Conservation (phyloP, 2,113 vertebrate genomes). For the Machaerirhynchus nigripectus region DNA sequence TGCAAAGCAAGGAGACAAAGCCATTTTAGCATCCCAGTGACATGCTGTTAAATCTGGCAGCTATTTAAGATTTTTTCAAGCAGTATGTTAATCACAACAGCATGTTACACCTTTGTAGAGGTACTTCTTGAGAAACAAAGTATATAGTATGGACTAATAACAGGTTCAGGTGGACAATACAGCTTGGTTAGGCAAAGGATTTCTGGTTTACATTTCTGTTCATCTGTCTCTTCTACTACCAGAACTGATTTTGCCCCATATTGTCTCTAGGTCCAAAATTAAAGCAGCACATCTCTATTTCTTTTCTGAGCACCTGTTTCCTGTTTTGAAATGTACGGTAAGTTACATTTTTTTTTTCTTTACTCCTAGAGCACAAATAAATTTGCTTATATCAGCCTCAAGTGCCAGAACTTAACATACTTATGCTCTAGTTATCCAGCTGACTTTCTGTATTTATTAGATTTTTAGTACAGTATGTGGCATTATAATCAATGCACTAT, state of each 20-base stretch:
- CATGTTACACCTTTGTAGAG: neutral
- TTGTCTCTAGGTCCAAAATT: neutral
- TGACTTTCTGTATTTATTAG: slow-evolving; percentile 37
- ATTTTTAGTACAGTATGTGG: slow-evolving; percentile 43
- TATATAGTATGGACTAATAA: neutral
- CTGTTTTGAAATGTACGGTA: slow-evolving; percentile 13
- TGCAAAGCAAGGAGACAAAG: neutral
- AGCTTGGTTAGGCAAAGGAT: neutral
- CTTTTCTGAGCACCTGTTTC: neutral
- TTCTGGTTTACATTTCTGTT: neutral
- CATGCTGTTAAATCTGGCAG: neutral
- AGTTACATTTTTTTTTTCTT: no score
- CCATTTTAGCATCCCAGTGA: neutral
- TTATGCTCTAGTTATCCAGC: slow-evolving; percentile 44
- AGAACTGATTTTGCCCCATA: neutral
- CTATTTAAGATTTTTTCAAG: neutral
- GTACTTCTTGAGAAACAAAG: neutral
- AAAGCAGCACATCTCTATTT: neutral
- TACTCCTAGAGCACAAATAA: slow-evolving; percentile 38
- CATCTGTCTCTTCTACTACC: neutral
- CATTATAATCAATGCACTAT: slow-evolving; percentile 60
- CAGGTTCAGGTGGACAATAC: neutral
- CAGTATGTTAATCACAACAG: neutral
- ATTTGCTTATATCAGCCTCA: slow-evolving; percentile 27
- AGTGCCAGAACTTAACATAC: slow-evolving; percentile 42